Evolutionary conservation across 30 jellyfish, hydroid and myxozoan species (phyloP).

Genomic region (Catostylus mosaicus): DNA sequence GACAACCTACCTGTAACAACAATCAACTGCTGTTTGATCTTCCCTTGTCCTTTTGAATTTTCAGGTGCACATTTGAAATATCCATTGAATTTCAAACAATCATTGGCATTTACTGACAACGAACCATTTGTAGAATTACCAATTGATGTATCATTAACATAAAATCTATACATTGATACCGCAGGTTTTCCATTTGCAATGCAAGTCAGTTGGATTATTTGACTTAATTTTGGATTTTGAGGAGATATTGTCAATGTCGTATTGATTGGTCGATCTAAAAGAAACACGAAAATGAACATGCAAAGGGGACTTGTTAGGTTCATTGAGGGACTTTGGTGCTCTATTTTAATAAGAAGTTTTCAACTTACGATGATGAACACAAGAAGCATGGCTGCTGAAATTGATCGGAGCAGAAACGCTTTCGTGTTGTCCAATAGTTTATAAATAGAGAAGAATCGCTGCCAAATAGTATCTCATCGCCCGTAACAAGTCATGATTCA

Average conservation of each 20-base stretch:
- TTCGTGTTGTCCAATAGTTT: too few relatives aligned
- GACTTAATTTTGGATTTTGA: not conserved
- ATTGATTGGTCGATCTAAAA: constrained; percentile 17
- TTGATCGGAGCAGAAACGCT: too few relatives aligned
- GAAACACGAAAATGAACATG: too few relatives aligned
- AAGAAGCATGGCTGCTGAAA: not conserved
- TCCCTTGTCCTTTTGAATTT: constrained; percentile 20
- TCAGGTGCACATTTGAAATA: constrained; percentile 35
- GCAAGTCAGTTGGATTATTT: constrained; percentile 11
- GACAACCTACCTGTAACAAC: not conserved
- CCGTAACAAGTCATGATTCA: too few relatives aligned
- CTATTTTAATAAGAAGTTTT: too few relatives aligned
- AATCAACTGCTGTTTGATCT: not conserved
- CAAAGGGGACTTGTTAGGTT: too few relatives aligned
- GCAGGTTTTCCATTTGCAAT: constrained; percentile 17
- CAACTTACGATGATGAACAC: too few relatives aligned
- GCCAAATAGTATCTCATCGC: too few relatives aligned
- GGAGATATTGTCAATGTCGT: constrained; percentile 14
- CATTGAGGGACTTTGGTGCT: too few relatives aligned
- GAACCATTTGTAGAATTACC: constrained; percentile 18
- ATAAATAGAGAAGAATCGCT: too few relatives aligned
- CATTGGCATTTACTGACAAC: not conserved
- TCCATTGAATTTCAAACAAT: constrained; percentile 7
- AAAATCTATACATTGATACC: constrained; percentile 20
- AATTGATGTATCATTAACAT: constrained; percentile 5